These are phyloP conservation scores for Myzus persicae DNA, from an alignment of 1,140 invertebrate genomes.

Conservation along the genomic window DNA sequence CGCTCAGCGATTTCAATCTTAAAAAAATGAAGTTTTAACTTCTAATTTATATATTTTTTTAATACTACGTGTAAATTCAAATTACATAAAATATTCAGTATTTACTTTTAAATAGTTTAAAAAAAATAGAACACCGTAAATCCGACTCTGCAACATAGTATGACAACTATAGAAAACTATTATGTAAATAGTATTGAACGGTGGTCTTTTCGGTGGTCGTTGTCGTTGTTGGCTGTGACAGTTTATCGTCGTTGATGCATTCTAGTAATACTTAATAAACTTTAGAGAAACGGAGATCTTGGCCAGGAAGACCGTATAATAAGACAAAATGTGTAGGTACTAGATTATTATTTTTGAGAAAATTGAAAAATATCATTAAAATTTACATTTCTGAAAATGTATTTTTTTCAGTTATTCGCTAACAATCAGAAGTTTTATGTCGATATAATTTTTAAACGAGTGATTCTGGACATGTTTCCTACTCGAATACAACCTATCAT, in stretches of 20 bases:
- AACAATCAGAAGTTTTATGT: neutral
- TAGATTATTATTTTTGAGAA: too few species aligned
- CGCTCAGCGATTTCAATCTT: neutral
- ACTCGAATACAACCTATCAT: neutral
- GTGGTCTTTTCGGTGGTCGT: neutral
- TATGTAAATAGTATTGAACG: neutral
- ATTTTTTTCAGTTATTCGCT: neutral
- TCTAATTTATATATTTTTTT: too few species aligned
- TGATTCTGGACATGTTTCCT: neutral
- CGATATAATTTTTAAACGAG: neutral
- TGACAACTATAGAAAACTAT: neutral
- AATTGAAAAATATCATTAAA: too few species aligned
- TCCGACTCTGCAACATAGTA: neutral
- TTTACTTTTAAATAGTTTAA: neutral
- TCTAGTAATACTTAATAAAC: too few species aligned
- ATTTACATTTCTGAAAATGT: too few species aligned
- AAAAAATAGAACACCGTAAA: neutral
- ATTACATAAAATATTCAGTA: neutral
- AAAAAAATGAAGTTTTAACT: neutral
- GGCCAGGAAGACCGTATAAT: neutral
- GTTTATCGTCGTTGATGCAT: neutral
- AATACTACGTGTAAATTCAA: neutral
- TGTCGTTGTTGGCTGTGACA: neutral
- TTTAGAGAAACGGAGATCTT: neutral
- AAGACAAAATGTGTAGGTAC: neutral